These are phyloP conservation scores for Trypoxylon attenuatum DNA, from an alignment of 2,888 invertebrate genomes.

Conservation along the genomic window DNA sequence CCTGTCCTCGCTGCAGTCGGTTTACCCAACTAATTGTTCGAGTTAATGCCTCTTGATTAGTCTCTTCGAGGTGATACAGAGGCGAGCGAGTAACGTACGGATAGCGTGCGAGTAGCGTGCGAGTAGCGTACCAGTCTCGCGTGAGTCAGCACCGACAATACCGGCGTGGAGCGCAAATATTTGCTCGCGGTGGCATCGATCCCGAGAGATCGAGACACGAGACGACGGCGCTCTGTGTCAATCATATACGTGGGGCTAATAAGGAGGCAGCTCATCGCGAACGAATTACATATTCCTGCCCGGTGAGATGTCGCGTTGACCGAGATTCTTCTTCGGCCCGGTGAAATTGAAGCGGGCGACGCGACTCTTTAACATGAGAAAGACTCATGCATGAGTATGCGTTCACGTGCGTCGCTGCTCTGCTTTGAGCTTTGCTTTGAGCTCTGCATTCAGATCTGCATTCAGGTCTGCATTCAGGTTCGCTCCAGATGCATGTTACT, in stretches of 20 bases:
- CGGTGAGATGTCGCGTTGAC: not conserved
- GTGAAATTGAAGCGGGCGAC: not conserved
- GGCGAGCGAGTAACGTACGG: too few relatives aligned
- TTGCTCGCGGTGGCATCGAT: too few relatives aligned
- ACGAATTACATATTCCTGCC: too few relatives aligned
- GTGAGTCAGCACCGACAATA: not conserved
- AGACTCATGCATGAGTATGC: slow-evolving; percentile 33
- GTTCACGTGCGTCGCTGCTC: not conserved
- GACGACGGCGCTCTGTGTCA: not conserved
- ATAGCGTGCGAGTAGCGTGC: too few relatives aligned
- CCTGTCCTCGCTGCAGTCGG: too few relatives aligned
- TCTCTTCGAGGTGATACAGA: not conserved
- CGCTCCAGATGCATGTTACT: slow-evolving; percentile 43
- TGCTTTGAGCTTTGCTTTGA: slow-evolving; percentile 15
- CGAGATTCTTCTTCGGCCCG: too few relatives aligned
- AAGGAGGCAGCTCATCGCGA: not conserved
- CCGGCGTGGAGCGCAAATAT: too few relatives aligned
- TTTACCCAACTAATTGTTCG: not conserved
- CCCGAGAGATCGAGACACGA: too few relatives aligned
- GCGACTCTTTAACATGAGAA: slow-evolving; percentile 11
- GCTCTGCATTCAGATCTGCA: slow-evolving; percentile 24
- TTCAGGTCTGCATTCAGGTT: slow-evolving; percentile 28
- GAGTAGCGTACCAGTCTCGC: too few relatives aligned
- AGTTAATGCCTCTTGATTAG: not conserved
- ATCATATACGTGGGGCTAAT: not conserved